These are phyloP conservation scores for Chrysochloris asiatica DNA, from an alignment of 2,113 vertebrate species.

Conservation along the genomic window DNA sequence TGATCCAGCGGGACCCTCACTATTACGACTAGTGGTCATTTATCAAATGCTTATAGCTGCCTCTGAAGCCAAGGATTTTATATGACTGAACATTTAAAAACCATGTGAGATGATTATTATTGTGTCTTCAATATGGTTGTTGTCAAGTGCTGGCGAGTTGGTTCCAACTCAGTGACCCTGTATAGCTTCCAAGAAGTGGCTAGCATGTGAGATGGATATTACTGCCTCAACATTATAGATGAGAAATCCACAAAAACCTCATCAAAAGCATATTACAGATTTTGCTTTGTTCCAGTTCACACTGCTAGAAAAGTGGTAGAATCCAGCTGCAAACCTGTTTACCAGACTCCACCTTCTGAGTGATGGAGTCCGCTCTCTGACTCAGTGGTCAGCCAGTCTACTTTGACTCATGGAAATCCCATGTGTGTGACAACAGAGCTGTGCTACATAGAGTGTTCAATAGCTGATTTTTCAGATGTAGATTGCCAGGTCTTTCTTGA, in stretches of 20 bases:
- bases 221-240: background rate
- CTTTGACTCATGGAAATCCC: background rate
- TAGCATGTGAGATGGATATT: background rate
- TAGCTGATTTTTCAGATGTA: background rate
- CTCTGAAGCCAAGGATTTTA: background rate
- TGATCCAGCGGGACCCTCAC: too few relatives aligned
- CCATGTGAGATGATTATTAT: background rate
- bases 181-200: too few relatives aligned
- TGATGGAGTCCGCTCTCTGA: background rate
- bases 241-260: background rate
- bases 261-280: background rate
- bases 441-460: background rate
- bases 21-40: background rate
- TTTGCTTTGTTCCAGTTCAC: background rate
- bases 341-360: background rate
- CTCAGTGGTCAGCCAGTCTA: background rate
- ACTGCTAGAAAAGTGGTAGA: background rate
- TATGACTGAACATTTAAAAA: slow-evolving; percentile 35
- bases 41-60: background rate
- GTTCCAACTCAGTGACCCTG: too few relatives aligned
- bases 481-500: background rate
- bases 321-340: background rate
- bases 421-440: background rate
- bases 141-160: too few relatives aligned
- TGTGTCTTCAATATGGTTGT: too few relatives aligned